Conservation (phyloP, 1,140 invertebrate genomes). For the Andrena cerasifolii region DNA sequence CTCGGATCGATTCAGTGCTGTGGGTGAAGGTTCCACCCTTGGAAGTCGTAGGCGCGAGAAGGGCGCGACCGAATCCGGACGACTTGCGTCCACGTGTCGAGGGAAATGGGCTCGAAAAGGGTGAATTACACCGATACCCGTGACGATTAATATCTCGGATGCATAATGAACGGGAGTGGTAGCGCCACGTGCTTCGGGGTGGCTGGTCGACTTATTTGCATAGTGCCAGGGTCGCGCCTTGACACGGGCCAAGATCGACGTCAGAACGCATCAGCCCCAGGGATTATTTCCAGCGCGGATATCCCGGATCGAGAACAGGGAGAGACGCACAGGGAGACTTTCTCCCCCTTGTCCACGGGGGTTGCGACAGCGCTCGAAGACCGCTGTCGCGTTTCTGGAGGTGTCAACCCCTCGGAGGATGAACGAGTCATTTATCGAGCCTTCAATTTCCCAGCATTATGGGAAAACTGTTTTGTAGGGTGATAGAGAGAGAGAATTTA, state of each 20-base stretch:
- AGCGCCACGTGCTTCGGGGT: constrained; percentile 6
- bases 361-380: too few relatives aligned
- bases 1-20: constrained; percentile 30
- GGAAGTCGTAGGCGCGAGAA: constrained; percentile 20
- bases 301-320: constrained; percentile 32
- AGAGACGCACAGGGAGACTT: constrained; percentile 3
- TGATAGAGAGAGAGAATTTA: too few relatives aligned
- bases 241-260: constrained; percentile 56
- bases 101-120: background rate
- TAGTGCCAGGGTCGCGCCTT: constrained; percentile 61
- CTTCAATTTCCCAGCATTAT: too few relatives aligned
- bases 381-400: background rate
- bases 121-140: background rate
- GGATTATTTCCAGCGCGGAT: constrained; percentile 47
- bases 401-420: background rate
- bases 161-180: background rate
- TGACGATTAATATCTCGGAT: constrained; percentile 16
- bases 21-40: constrained; percentile 21
- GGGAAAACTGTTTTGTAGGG: too few relatives aligned
- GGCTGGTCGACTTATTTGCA: constrained; percentile 49
- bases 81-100: constrained; percentile 2
- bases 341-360: too few relatives aligned
- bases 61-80: background rate
- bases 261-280: constrained; percentile 24
- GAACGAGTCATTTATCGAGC: too few relatives aligned